Evolutionary conservation across 2,888 invertebrate species (phyloP).

Genomic region (Epinotia demarniana): DNA sequence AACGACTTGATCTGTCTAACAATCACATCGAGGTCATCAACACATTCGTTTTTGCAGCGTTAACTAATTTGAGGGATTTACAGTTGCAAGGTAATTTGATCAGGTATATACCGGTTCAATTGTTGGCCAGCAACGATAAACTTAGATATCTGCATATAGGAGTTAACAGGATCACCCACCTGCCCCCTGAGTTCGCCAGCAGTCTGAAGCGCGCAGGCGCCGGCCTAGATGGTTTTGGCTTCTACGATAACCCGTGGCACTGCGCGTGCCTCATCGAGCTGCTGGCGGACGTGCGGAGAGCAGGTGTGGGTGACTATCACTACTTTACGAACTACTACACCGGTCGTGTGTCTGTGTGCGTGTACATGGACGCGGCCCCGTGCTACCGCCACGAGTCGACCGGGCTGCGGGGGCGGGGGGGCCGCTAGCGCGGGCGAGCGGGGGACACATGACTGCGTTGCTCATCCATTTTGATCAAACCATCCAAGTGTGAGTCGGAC

Average conservation of each 20-base stretch:
- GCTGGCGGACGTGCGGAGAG: not conserved
- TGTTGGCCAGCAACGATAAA: no score
- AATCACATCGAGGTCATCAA: not conserved
- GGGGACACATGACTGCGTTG: no score
- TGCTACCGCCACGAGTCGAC: no score
- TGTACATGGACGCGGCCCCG: no score
- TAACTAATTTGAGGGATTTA: not conserved
- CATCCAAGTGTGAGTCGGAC: no score
- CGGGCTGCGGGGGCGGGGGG: no score
- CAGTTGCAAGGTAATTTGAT: not conserved
- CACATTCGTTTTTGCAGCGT: not conserved
- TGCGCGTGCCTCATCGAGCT: constrained; percentile 3
- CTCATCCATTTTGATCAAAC: no score
- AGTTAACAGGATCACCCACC: not conserved
- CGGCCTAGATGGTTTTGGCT: not conserved
- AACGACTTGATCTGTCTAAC: no score
- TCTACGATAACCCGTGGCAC: constrained; percentile 5
- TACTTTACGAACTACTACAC: not conserved
- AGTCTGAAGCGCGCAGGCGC: not conserved
- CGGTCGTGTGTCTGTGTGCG: no score
- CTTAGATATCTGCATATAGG: not conserved
- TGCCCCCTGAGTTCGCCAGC: not conserved
- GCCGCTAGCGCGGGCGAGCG: no score
- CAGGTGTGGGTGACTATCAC: not conserved
- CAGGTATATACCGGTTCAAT: not conserved